Evolutionary conservation across 1,140 invertebrate genomes (phyloP).

Genomic region (Anastatus disparis): DNA sequence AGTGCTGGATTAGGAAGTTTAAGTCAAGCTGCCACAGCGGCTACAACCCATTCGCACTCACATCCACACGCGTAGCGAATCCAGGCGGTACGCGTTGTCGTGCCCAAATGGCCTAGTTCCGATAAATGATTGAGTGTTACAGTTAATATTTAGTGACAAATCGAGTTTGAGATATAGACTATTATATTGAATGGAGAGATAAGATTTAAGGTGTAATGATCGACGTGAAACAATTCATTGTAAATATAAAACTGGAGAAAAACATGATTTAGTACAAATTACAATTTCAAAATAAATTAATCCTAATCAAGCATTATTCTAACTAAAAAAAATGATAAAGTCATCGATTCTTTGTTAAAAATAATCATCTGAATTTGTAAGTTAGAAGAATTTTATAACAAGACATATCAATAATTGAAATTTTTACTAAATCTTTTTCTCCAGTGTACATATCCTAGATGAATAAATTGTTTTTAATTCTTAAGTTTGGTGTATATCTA

Average conservation of each 20-base stretch:
- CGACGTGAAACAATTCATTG: slow-evolving; percentile 1
- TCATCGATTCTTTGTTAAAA: no score
- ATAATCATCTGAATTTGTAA: no score
- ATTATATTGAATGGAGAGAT: no score
- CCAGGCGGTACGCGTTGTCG: slow-evolving; percentile 31
- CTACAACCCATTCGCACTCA: slow-evolving; percentile 54
- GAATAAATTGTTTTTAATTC: not conserved
- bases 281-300: no score
- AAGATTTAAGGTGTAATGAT: no score
- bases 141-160: no score
- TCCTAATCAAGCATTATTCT: no score
- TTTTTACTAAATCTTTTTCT: not conserved
- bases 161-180: no score
- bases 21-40: slow-evolving; percentile 44
- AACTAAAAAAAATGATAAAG: no score
- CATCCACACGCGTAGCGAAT: slow-evolving; percentile 64
- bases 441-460: not conserved
- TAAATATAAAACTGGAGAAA: slow-evolving; percentile 5
- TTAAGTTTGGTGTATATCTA: not conserved
- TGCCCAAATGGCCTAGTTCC: slow-evolving; percentile 22
- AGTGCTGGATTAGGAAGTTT: slow-evolving; percentile 44
- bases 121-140: slow-evolving; percentile 4
- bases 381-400: no score
- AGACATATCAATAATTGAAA: no score
- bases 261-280: not conserved